Evolutionary conservation across 2,888 invertebrate species (phyloP).

Genomic region (Cremastinae sp.): DNA sequence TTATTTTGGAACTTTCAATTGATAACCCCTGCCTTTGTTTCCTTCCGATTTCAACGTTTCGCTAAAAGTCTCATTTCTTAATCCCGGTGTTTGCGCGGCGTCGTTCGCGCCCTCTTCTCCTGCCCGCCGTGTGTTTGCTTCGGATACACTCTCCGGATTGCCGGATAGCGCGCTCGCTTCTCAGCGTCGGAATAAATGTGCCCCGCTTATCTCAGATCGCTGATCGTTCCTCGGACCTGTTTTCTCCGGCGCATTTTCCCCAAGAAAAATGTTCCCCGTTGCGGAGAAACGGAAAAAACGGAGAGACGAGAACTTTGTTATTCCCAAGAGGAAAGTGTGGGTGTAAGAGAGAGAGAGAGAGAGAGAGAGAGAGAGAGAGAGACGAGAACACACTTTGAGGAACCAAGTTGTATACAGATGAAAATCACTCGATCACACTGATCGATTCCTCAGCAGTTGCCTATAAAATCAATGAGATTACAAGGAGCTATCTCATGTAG

Average conservation of each 20-base stretch:
- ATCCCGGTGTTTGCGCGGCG: neutral
- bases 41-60: constrained; percentile 50
- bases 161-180: constrained; percentile 19
- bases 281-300: neutral
- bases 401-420: constrained; percentile 12
- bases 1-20: too few relatives aligned
- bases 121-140: neutral
- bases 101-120: constrained; percentile 5
- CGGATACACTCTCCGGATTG: neutral
- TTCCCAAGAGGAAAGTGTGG: too few relatives aligned
- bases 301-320: constrained; percentile 18
- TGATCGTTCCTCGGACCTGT: constrained; percentile 66
- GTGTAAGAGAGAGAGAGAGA: constrained; percentile 1
- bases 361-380: neutral
- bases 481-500: constrained; percentile 32
- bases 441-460: constrained; percentile 44
- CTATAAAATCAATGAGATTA: constrained; percentile 56
- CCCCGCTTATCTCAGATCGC: constrained; percentile 71
- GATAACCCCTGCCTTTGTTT: constrained; percentile 31
- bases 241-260: constrained; percentile 61
- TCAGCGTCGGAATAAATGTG: constrained; percentile 68
- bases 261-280: constrained; percentile 14
- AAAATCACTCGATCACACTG: constrained; percentile 54
- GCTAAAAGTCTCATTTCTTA: constrained; percentile 32
- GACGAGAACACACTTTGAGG: constrained; percentile 1